Percentiles rank a stretch among this genome's conserved stretches.
phyloP scores from a whole-genome alignment of 2,797 vertebrate genomes.

The Phaenicophaeus curvirostris region DNA sequence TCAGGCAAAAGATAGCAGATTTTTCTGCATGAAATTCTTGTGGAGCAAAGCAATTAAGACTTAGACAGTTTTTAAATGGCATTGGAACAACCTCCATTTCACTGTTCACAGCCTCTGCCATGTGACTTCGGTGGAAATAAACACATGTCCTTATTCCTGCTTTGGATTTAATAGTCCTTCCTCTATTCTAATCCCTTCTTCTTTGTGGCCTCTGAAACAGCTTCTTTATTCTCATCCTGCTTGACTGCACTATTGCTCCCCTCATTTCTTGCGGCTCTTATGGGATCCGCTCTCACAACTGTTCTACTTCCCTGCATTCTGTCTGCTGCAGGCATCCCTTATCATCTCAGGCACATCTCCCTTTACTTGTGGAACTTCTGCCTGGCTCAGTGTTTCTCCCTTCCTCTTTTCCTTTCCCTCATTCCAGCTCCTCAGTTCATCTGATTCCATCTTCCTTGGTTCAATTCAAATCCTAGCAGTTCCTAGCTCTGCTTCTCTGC shows the following conservation, averaged over 20 bases:
- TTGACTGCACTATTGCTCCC: not conserved
- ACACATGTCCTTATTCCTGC: not conserved
- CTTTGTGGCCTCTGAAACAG: not conserved
- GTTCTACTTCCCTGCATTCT: not conserved
- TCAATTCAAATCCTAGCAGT: not conserved
- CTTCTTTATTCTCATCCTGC: not conserved
- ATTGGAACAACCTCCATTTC: not conserved
- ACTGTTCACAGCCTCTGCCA: not conserved
- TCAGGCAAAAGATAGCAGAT: not conserved
- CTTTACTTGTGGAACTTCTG: not conserved
- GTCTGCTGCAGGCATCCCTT: not conserved
- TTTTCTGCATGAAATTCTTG: not conserved
- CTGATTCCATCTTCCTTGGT: not conserved
- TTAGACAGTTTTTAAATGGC: not conserved
- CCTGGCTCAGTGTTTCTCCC: not conserved
- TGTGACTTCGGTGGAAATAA: not conserved
- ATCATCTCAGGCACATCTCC: not conserved
- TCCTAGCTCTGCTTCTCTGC: not conserved
- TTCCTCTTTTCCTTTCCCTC: not conserved
- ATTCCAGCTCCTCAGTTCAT: not conserved
- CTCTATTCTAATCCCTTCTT: not conserved
- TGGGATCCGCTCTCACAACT: not conserved
- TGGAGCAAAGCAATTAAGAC: not conserved
- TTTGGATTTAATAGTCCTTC: not conserved
- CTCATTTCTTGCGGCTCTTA: not conserved